Evolutionary conservation across 2,888 invertebrate genomes (phyloP), one percentile per base, ranked within the genome.

Genomic region (Ceraclea dissimilis): DNA sequence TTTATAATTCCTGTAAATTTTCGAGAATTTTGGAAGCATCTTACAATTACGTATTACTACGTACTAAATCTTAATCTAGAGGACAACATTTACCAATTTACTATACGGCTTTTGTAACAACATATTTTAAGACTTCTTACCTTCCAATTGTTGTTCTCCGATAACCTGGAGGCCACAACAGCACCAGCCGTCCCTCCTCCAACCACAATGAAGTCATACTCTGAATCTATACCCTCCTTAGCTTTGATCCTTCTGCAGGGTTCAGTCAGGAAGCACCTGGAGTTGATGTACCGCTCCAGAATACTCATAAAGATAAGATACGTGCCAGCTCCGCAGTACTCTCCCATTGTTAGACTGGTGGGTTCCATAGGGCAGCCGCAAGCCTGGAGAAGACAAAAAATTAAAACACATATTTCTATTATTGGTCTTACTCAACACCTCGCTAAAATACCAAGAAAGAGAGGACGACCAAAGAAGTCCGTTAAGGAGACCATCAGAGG

Each of bases 181-280:
- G 85, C 71, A 0, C 86, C 86, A 0, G 82, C 83, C 2, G 84
- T 80, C 0, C 86, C 86, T 2, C 83, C 84, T 0, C 85, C 86
- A 11, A 83, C 71, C 5, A 84, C 83, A 26, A 85, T 78, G 64
- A 84, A 86, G 66, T 86, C 85, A 62, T 85, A 86, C 52, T 71
- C 76, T 1, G 76, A 70, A 13, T 50, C 26, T 10, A 18, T 2
- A 1, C 66, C 66, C 1, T 71, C 67, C 51, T 64, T 68, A 6
- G 79, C 78, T 11, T 57, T 66, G 4, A 85, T 75, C 48, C 85
- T 72, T 57, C 79, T 74, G 67, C 85, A 85, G 1, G 82, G 78
- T 63, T 83, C 82, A 0, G 79, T 75, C 39, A 83, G 67, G 63
- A 77, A 77, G 51, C 82, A 83, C 51, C 78, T 72, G 1, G 79